A percentile compares a stretch with the other conserved stretches of the same genome.
phyloP scores from a whole-genome alignment of 2,113 vertebrate species.

The Chelonoidis abingdonii region DNA sequence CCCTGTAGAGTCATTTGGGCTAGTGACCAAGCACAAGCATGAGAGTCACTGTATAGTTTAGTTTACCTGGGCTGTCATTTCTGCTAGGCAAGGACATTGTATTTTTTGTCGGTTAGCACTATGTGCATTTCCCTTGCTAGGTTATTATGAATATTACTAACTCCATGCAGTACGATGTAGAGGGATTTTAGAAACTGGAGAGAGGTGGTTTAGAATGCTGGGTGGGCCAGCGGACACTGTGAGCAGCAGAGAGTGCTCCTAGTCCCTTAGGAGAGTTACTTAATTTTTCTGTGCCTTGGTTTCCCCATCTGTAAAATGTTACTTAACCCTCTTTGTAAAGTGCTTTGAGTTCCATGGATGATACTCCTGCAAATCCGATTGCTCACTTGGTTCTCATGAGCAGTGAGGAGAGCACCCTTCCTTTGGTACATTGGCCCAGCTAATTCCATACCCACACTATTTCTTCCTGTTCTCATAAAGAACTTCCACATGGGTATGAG shows the following conservation, averaged over 20 bases:
- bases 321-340: not conserved
- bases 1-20: too few relatives aligned
- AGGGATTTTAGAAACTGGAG: not conserved
- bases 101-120: not conserved
- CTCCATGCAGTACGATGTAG: fast-evolving
- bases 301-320: not conserved
- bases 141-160: not conserved
- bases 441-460: conserved; percentile 45
- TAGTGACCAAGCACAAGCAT: not conserved
- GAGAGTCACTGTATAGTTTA: not conserved
- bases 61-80: not conserved
- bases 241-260: not conserved
- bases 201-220: not conserved
- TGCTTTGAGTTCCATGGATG: not conserved
- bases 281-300: not conserved
- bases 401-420: conserved; percentile 30
- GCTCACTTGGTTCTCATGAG: not conserved
- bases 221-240: not conserved
- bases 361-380: not conserved
- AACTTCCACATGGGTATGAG: conserved; percentile 47
- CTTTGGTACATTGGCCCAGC: not conserved
- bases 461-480: conserved; percentile 49
- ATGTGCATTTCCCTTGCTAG: not conserved
- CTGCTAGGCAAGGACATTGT: not conserved
- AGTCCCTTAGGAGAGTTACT: not conserved